These are phyloP conservation scores for Lithophane socia DNA, from an alignment of 2,888 invertebrate genomes.

Conservation along the genomic window DNA sequence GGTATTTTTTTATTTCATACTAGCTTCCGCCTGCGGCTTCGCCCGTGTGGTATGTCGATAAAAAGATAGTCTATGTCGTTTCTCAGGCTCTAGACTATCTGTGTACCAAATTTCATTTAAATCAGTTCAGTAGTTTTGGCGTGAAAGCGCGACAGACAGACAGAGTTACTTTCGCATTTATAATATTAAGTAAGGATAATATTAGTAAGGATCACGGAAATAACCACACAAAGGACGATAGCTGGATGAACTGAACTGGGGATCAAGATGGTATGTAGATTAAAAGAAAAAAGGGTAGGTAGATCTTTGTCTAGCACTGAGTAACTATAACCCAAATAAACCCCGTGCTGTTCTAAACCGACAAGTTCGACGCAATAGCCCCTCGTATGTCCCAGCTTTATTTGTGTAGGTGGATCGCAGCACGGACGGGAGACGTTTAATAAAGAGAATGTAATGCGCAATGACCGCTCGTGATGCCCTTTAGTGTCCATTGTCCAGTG, in stretches of 20 bases:
- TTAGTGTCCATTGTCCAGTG: conserved; percentile 70
- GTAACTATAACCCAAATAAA: not conserved
- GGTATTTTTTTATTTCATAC: too few species aligned
- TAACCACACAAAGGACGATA: not conserved
- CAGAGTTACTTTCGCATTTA: too few species aligned
- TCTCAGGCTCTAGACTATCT: too few species aligned
- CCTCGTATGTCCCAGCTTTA: conserved; percentile 32
- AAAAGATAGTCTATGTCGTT: too few species aligned
- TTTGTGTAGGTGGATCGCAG: conserved; percentile 66
- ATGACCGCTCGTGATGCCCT: conserved; percentile 65
- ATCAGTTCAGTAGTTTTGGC: too few species aligned
- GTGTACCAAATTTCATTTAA: too few species aligned
- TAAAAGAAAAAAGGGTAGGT: not conserved
- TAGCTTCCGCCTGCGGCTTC: too few species aligned
- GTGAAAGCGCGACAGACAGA: too few species aligned
- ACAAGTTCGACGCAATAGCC: conserved; percentile 31
- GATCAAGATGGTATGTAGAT: not conserved
- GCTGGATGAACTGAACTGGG: not conserved
- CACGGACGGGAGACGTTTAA: conserved; percentile 70
- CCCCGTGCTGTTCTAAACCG: not conserved
- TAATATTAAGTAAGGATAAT: too few species aligned
- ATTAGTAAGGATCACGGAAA: too few species aligned
- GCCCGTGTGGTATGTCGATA: too few species aligned
- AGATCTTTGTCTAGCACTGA: too few species aligned
- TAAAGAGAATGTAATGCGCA: conserved; percentile 73